Evolutionary conservation across 2,113 vertebrate species (phyloP), one percentile per base, ranked within the genome.

Genomic region (Notiomystis cincta): DNA sequence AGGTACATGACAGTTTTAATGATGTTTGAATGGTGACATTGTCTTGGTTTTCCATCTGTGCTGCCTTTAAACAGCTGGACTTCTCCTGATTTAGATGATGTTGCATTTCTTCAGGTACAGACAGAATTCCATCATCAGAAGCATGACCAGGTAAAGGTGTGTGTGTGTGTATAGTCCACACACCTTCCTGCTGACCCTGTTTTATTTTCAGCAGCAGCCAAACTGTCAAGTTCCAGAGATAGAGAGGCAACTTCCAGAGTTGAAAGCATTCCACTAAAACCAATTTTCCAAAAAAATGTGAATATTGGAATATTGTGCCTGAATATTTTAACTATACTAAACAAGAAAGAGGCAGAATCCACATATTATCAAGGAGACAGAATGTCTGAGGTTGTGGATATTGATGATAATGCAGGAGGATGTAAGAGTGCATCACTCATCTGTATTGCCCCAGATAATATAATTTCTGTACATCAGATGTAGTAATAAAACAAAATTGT

Each of bases 221-320:
- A 76, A 45, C 30, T 19, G 44, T 16, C 48, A 42, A 11, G 11
- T 75, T 91, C 48, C 37, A 58, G 37, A 81, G 66, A 48, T 17
- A 38, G 31, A 56, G 58, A 65, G n/a, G 37, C 40, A 40, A 13
- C n/a, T 93, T 76, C 13, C 17, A 82, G 35, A 53, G 40, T 3
- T 72, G 45, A 85, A 87, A 60, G 57, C 22, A 6, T 37, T 93
- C 57, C 48, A 37, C 20, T 67, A 48, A 76, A 91, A 53, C 3
- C 3, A 31, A 2, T 60, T 65, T 73, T 20, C 13, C 0, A 1
- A 0, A 11, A 51, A 50, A 58, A 78, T 0, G 17, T 45, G 70
- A 67, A 40, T 72, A 15, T 8, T 35, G 15, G 12, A 18, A 58
- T 24, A 22, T 17, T 47, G 23, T 35, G 13, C 47, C 79, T 47